These are phyloP conservation scores for Noturus placidus DNA, from an alignment of 2,113 vertebrate species.

Conservation along the genomic window DNA sequence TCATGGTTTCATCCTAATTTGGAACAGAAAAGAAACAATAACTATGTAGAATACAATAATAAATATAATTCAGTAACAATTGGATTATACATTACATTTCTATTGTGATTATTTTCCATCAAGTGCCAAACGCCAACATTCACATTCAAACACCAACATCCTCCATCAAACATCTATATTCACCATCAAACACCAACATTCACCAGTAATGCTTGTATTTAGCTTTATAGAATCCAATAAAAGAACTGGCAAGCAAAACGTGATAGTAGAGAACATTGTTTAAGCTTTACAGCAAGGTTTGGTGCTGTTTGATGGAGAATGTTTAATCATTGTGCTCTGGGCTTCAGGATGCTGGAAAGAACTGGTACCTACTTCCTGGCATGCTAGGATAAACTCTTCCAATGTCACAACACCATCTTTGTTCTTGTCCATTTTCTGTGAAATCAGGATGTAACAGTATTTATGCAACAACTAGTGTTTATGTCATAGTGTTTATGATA, in stretches of 20 bases:
- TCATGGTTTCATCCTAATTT: slow-evolving; percentile 92
- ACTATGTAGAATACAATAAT: background rate
- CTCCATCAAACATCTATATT: background rate
- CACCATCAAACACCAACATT: background rate
- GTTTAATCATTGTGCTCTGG: background rate
- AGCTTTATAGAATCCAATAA: background rate
- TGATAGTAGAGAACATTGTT: background rate
- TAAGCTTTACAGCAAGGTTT: background rate
- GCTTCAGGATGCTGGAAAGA: background rate
- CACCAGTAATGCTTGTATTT: background rate
- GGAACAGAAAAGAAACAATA: background rate
- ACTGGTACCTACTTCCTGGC: slow-evolving; percentile 85
- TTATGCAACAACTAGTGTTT: background rate
- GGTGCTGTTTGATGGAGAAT: background rate
- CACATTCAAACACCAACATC: too few relatives aligned
- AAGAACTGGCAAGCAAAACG: background rate
- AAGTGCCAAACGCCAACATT: background rate
- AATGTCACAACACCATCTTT: slow-evolving; percentile 96
- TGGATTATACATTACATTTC: background rate
- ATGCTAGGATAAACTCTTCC: slow-evolving; percentile 93
- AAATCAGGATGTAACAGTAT: slow-evolving; percentile 13
- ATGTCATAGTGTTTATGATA: background rate
- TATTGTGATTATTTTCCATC: background rate
- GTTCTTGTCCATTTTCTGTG: slow-evolving; percentile 99
- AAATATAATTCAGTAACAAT: background rate